Base-by-base conservation (phyloP, 2,888 invertebrate genomes). In the Rhingia rostrata region DNA sequence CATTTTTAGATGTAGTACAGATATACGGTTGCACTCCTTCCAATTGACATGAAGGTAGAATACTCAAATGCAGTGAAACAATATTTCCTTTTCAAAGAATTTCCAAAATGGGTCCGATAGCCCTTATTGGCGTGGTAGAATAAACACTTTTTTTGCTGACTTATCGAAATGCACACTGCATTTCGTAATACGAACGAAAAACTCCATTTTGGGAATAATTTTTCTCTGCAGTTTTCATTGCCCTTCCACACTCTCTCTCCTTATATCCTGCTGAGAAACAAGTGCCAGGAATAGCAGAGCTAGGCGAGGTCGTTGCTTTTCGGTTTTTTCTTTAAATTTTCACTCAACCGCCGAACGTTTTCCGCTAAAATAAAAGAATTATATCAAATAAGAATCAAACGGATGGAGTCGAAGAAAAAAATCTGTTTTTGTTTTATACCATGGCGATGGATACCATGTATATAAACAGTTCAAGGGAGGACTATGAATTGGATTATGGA, bases 221-320 rank as follows among this genome's bases (percentile, higher is more conserved):
- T 51, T 53, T 61, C 39, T 69, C 39, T 43, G 39, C 32, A 53
- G 9, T 53, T 51, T 66, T 39, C 33, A 22, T 58, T 0, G 10
- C 37, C 6, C 2, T 45, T 66, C 32, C 5, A 4, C 4, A 5
- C n/a, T 43, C 12, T 45, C 7, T 41, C 37, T 33, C 14, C 10
- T 9, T 45, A 9, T 14, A 35, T 69, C 58, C 63, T 60, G 47
- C 41, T 51, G 54, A 56, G 63, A 14, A 47, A 56, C 35, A 12
- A 69, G 43, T 79, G 83, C 79, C 79, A 84, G 53, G 51, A 69
- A 60, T 51, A 53, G 1, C 22, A 22, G 22, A 22, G 47, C 64
- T 9, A 45, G 53, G 60, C 53, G 80, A 83, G 79, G 83, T 83
- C 83, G 79, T 47, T 80, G 79, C 58, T 73, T 67, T 73, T 49